Conservation (phyloP, 2,113 vertebrate genomes). For the Megaceryle maxima region DNA sequence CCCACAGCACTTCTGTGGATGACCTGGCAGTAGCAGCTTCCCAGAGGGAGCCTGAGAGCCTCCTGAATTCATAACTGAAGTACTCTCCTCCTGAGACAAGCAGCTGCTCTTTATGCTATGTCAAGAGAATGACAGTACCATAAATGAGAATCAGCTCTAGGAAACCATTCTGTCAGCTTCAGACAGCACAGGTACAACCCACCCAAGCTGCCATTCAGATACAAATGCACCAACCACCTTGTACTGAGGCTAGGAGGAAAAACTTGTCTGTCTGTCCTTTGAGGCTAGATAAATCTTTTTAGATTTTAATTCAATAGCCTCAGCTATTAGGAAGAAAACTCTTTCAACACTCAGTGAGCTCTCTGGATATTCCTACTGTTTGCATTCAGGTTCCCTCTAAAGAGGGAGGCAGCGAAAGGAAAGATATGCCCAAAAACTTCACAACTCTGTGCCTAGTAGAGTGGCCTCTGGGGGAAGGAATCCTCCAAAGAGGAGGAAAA, state of each 20-base stretch:
- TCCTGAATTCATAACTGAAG: background rate
- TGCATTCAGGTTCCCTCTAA: background rate
- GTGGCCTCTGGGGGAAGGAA: background rate
- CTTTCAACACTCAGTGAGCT: background rate
- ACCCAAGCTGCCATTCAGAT: background rate
- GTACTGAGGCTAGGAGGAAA: background rate
- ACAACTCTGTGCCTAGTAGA: background rate
- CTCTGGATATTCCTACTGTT: background rate
- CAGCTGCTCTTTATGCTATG: background rate
- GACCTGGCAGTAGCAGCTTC: background rate
- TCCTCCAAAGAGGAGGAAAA: background rate
- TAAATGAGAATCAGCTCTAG: background rate
- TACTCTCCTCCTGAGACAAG: background rate
- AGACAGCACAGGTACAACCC: background rate
- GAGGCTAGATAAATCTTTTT: background rate
- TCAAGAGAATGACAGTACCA: background rate
- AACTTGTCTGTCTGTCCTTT: too few relatives aligned
- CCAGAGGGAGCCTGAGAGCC: background rate
- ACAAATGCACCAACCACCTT: background rate
- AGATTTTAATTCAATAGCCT: background rate
- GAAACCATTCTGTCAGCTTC: background rate
- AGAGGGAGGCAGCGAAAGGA: background rate
- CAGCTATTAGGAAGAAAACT: background rate
- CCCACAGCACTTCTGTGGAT: background rate
- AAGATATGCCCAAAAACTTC: background rate